Base-by-base conservation (phyloP, 1,140 invertebrate species). In the Odontomachus brunneus region DNA sequence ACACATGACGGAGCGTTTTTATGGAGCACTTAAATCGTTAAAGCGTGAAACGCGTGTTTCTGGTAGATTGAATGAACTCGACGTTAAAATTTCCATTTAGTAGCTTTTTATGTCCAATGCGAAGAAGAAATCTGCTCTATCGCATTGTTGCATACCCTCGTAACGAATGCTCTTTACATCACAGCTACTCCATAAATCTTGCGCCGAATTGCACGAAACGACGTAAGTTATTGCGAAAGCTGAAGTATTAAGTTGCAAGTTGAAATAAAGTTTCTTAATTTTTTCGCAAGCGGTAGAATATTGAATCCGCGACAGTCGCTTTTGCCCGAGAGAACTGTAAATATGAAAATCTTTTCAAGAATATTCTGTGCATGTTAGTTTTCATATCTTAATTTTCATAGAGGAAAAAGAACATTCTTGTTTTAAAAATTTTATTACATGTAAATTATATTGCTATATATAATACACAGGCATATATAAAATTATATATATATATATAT, bases 31-130 rank as follows among this genome's bases (percentile, higher is more conserved):
- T 17, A 48, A 57, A 76, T 66, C 17, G 19, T 76, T 69, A 17
- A 38, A 59, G 29, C 14, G 22, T 22, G 15, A 26, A 55, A 44
- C 9, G 38, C 15, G 15, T 24, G 49, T 3, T 22, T 15, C 53
- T 19, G 26, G 69, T 62, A 29, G 2, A 71, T 69, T 57, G 9
- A 29, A 71, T 33, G 1, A 0, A 69, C 12, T 67, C 12, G 3
- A n/a, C 9, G 22, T 74, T 48, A 74, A 74, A 74, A 38, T 26
- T 44, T 4, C 7, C 14, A 55, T 78, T 66, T 57, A 78, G n/a
- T 69, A 55, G 48, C 0, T 57, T 55, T 69, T 76, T 67, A 55
- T 78, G 17, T 67, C 4, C 12, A 62, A 48, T 44, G 2, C 69
- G 9, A 11, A 44, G 49, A 38, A 38, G 0, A 75, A 11, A 44